Conservation (phyloP, 1,140 invertebrate genomes). For the Myzus persicae region DNA sequence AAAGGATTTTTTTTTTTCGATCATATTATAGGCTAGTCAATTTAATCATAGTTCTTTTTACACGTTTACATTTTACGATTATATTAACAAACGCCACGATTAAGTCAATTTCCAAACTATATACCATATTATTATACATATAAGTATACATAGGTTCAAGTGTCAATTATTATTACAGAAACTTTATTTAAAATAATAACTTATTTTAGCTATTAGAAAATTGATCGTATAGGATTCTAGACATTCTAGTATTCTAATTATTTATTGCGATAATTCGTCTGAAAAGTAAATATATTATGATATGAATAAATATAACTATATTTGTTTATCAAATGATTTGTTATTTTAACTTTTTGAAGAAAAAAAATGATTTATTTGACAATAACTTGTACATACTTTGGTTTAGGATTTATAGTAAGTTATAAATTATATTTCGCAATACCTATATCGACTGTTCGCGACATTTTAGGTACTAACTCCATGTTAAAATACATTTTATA, state of each 20-base stretch:
- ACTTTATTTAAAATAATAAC: background rate
- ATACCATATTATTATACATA: background rate
- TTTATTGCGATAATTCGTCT: background rate
- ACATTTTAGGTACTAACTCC: background rate
- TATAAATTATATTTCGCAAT: background rate
- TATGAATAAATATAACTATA: background rate
- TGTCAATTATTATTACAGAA: conserved; percentile 20
- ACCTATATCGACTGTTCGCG: background rate
- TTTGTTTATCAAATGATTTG: background rate
- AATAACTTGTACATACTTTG: background rate
- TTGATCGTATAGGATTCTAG: background rate
- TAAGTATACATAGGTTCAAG: background rate
- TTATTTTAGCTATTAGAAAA: background rate
- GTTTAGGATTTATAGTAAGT: background rate
- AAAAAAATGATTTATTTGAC: background rate
- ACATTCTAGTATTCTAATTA: background rate
- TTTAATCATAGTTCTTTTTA: background rate
- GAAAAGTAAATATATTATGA: background rate
- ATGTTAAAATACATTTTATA: background rate
- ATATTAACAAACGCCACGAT: background rate
- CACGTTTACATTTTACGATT: conserved; percentile 1
- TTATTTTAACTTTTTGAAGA: background rate
- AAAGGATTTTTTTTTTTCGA: background rate
- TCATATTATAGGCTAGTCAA: background rate
- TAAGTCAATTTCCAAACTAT: conserved; percentile 8